Percentiles rank a stretch among this genome's conserved stretches.
phyloP scores from a whole-genome alignment of 2,888 invertebrate genomes.

The Eristalinus aeneus region DNA sequence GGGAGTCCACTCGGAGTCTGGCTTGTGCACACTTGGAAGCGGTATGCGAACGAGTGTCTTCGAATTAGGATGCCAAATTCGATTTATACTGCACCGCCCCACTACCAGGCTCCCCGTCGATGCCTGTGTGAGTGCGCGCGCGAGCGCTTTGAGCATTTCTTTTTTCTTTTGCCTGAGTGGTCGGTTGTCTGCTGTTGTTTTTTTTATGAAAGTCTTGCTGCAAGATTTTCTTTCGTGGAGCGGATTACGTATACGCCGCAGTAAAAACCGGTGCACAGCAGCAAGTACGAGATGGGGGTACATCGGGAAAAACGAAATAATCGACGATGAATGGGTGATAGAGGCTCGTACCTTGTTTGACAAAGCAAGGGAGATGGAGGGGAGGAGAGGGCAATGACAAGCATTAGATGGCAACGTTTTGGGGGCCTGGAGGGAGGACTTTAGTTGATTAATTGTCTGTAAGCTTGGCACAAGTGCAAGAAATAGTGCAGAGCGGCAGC shows the following conservation, averaged over 20 bases:
- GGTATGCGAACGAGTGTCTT: slow-evolving; percentile 77
- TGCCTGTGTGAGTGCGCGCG: slow-evolving; percentile 5
- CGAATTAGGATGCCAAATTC: slow-evolving; percentile 78
- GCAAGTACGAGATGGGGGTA: slow-evolving; percentile 3
- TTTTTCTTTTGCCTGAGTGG: slow-evolving; percentile 12
- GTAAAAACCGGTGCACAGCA: slow-evolving; percentile 56
- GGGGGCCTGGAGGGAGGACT: background rate
- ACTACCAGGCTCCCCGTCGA: slow-evolving; percentile 39
- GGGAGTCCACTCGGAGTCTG: background rate
- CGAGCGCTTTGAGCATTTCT: slow-evolving; percentile 36
- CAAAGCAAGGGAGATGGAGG: background rate
- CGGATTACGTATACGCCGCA: slow-evolving; percentile 55
- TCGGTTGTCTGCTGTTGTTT: background rate
- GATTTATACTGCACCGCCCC: slow-evolving; percentile 78
- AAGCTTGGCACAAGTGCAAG: slow-evolving; percentile 50
- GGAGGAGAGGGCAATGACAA: background rate
- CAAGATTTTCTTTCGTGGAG: slow-evolving; percentile 36
- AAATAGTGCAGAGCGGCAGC: slow-evolving; percentile 27
- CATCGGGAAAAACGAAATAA: slow-evolving; percentile 17
- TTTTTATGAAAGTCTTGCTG: slow-evolving; percentile 61
- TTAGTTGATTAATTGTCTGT: slow-evolving; percentile 40
- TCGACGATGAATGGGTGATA: slow-evolving; percentile 12
- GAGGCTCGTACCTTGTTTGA: slow-evolving; percentile 32
- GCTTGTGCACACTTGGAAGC: slow-evolving; percentile 74
- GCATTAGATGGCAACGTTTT: no score